phyloP scores from a whole-genome alignment of 2,797 vertebrate genomes.

The Sebastes miniatus region DNA sequence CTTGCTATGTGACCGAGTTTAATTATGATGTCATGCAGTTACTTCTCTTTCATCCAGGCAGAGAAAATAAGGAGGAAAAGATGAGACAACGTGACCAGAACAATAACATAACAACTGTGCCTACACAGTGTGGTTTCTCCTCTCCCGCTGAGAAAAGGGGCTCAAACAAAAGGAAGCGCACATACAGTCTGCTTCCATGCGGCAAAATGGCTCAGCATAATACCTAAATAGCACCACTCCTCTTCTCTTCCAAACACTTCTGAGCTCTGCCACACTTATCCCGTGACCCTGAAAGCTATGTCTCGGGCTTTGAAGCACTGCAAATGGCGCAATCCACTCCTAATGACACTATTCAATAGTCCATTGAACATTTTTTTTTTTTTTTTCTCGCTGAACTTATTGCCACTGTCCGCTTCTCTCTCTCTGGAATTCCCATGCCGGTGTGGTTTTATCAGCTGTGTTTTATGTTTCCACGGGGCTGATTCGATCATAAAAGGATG shows the following conservation, averaged over 20 bases:
- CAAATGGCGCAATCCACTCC: conserved; percentile 36
- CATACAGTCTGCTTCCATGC: not conserved
- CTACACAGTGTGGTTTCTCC: not conserved
- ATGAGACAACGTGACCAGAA: conserved; percentile 12
- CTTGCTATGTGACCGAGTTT: conserved; percentile 30
- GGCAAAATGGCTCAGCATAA: conserved; percentile 17
- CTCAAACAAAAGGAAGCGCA: conserved; percentile 11
- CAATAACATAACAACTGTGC: conserved; percentile 4
- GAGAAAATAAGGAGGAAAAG: not conserved
- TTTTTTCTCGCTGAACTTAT: conserved; percentile 27
- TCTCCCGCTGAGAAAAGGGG: conserved; percentile 9
- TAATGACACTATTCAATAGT: conserved; percentile 50
- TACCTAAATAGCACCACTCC: conserved; percentile 33
- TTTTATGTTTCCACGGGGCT: conserved; percentile 28
- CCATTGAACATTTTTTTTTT: conserved; percentile 37
- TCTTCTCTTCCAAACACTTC: conserved; percentile 27
- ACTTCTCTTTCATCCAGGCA: not conserved
- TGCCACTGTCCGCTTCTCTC: conserved; percentile 7
- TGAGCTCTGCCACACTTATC: conserved; percentile 36
- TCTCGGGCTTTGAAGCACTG: conserved; percentile 44
- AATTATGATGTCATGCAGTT: conserved; percentile 45
- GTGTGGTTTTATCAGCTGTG: conserved; percentile 14
- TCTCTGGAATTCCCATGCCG: conserved; percentile 3
- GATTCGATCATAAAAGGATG: conserved; percentile 16
- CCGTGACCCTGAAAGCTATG: conserved; percentile 42